Conservation (phyloP, 2,113 vertebrate genomes). For the Mandrillus leucophaeus region DNA sequence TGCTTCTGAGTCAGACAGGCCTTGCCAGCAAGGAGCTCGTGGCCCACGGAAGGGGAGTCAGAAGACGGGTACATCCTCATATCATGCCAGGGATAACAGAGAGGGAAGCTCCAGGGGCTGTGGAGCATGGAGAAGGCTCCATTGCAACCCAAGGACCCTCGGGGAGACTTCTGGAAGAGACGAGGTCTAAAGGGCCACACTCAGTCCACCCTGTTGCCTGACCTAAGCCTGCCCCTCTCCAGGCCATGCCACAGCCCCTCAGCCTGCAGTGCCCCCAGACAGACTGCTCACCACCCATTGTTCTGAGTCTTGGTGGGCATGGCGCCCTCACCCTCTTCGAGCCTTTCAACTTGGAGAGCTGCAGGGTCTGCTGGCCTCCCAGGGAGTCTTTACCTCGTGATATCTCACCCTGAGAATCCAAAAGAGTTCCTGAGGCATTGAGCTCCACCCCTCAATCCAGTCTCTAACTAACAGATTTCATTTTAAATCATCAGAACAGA, state of each 20-base stretch:
- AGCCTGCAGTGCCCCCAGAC: fast-evolving
- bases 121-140: neutral
- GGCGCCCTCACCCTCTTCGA: neutral
- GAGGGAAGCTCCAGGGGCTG: neutral
- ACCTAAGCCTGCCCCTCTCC: neutral
- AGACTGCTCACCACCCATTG: neutral
- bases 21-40: neutral
- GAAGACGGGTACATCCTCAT: fast-evolving
- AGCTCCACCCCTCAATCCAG: neutral
- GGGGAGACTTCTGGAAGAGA: neutral
- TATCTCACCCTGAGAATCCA: neutral
- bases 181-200: neutral
- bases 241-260: neutral
- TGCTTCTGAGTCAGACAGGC: neutral
- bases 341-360: neutral
- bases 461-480: neutral
- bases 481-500: neutral
- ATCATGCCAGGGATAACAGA: neutral
- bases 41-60: neutral
- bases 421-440: neutral
- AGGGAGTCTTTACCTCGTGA: neutral
- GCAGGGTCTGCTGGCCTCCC: neutral
- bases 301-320: neutral
- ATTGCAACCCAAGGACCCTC: fast-evolving
- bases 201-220: neutral